Base-by-base conservation (phyloP, 2,888 invertebrate species). In the Liposcelis brunnea region DNA sequence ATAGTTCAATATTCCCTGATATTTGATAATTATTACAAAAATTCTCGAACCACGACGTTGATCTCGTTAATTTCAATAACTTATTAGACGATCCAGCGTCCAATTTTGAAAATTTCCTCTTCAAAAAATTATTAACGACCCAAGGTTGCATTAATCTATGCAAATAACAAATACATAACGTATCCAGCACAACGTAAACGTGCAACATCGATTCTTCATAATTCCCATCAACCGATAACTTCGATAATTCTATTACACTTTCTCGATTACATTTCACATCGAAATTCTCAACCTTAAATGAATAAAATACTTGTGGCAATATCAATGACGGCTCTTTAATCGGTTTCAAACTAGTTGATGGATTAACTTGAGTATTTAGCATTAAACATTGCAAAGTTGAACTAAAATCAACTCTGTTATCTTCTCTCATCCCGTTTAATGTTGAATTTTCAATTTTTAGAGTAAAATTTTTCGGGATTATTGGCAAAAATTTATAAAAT, bases 361-460 rank as follows among this genome's bases (percentile, higher is more conserved):
- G 40, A 19, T 40, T 40, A n/a, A 40, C 40, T 18, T 40, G 40
- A 18, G 40, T 40, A 11, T 40, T 40, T 18, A 40, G 10, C 19
- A 40, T 74, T 55, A 80, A 68, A 52, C 74, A 68, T 55, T 75
- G 74, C 53, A 80, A 65, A 35, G 73, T 74, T 48, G 80, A 76
- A 56, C 74, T 76, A 53, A 82, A 79, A 56, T 78, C 77, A 31
- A 77, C 75, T 54, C 76, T 71, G 2, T 75, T 73, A 53, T 73
- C 72, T 56, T 77, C 79, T 54, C 77, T 73, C 10, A 76, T 73
- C 35, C 80, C 79, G 36, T 71, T 72, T 47, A 84, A 63, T 21
- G 71, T 75, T 1, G 81, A 80, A 51, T 75, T 72, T 54, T 82
- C 80, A 53, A 85, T 70, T 62, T 75, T 78, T 53, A 82, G 67